Evolutionary conservation across 2,888 invertebrate genomes (phyloP), one percentile per base, ranked within the genome.

Genomic region (Drosophila kambysellisi): DNA sequence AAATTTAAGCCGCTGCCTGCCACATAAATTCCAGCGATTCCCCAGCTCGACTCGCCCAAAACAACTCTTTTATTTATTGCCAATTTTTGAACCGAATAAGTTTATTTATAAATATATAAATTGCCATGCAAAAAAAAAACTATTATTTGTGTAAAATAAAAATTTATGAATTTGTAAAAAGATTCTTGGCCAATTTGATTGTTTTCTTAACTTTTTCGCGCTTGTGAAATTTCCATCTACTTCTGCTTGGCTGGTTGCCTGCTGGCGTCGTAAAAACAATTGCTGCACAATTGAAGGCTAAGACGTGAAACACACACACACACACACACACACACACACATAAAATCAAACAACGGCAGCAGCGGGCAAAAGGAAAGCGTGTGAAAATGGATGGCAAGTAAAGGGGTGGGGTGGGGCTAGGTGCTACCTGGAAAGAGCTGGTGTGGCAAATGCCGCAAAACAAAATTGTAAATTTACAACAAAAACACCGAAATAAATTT

Each of bases 181-280:
- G 12, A 29, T 58, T 56, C 50, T 65, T 63, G 70, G 61, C 77
- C 68, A 81, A 70, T 79, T 89, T 86, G 72, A 90, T 90, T 87
- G 70, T 84, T 81, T 60, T 67, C 77, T 48, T 66, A 74, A 76
- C 81, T 71, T 73, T 50, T 65, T n/a, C 48, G 52, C 62, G 67
- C 61, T 65, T 61, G 54, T 59, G 74, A 57, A 84, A 90, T 90
- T 86, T 86, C 79, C 86, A 50, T 57, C 52, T 35, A 30, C 25
- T 59, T 54, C 37, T 11, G 17, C 41, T 39, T 52, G 59, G 59
- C 63, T 70, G 71, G 20, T 5, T 46, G 46, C 8, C 46, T 46
- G 12, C 43, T 88, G 88, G 82, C 89, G 82, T 84, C 89, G 73
- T 89, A 90, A 88, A 89, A 89, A 90, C 88, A 89, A 90, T 91